Conservation (phyloP, 2,888 invertebrate species). For the Heterodera filipjevi region DNA sequence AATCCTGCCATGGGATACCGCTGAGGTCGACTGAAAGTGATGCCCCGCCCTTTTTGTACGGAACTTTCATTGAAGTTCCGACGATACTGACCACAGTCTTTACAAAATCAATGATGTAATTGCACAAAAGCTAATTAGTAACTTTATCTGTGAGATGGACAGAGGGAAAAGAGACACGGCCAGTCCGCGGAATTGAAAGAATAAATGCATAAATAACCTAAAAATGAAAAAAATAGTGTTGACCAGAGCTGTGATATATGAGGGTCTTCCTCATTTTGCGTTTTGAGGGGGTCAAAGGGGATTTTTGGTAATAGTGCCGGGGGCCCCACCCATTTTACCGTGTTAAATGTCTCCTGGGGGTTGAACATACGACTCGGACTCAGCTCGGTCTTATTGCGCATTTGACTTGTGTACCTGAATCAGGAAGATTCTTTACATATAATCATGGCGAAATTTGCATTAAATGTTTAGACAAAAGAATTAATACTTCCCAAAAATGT, state of each 20-base stretch:
- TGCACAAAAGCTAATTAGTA: too few relatives aligned
- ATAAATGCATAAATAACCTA: constrained; percentile 59
- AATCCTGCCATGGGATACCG: constrained; percentile 46
- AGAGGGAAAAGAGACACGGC: constrained; percentile 43
- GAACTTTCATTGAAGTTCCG: constrained; percentile 44
- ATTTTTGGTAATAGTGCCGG: too few relatives aligned
- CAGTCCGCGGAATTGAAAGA: constrained; percentile 43
- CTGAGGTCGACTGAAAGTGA: constrained; percentile 26
- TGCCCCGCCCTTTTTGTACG: background rate
- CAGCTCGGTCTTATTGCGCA: constrained; percentile 39
- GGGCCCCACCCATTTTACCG: constrained; percentile 32
- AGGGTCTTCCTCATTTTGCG: too few relatives aligned
- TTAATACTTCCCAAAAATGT: too few relatives aligned
- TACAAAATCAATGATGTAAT: too few relatives aligned
- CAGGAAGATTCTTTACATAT: too few relatives aligned
- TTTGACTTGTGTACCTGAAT: constrained; percentile 56
- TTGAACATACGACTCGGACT: constrained; percentile 35
- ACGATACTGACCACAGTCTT: constrained; percentile 53
- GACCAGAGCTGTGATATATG: too few relatives aligned
- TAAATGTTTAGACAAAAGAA: too few relatives aligned
- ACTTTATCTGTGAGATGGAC: constrained; percentile 51
- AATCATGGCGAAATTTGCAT: too few relatives aligned
- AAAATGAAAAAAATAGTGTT: constrained; percentile 47
- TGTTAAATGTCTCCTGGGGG: constrained; percentile 50
- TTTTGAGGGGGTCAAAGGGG: too few relatives aligned